Evolutionary conservation across 2,797 vertebrate genomes (phyloP), one percentile per base, ranked within the genome.

Genomic region (Gadopsis bispinosus): DNA sequence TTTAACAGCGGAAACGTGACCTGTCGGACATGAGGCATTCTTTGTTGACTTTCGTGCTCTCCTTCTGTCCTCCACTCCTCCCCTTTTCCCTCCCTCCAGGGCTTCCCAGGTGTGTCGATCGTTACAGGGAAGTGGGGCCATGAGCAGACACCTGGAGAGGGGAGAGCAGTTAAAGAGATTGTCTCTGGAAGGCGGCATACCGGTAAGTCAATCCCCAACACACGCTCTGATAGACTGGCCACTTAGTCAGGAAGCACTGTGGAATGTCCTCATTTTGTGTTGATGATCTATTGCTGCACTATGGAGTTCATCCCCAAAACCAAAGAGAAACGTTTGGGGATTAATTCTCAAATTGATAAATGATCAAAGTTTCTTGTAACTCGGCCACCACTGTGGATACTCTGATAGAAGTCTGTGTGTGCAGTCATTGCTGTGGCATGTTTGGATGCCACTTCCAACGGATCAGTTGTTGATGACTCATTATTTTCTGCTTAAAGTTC

Each of bases 121-220:
- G 84, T 90, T 77, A 89, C 88, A 33, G 88, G 91, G 87, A 84
- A 87, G 90, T 88, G 93, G 94, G 90, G 93, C 94, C 87, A 92
- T 93, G 89, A 96, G 86, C 90, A 92, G 92, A 86, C 94, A 95
- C 82, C 92, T 93, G 79, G 93, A 95, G 83, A 95, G 94, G 90
- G 95, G 91, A 51, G 94, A 95, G 80, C 94, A 90, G 84, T 92
- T 96, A 61, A 96, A 97, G 91, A 95, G 96, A 58, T 86, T 95
- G 81, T 96, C 95, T 86, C 93, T 96, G 82, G 94, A 96, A 87
- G 95, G 95, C 90, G 90, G 94, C 87, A 92, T 96, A 50, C 92
- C 93, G 96, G 97, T 97, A 93, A 97, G 97, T 93, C 92, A 83
- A 62, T 75, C 63, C 56, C 7, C 3, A 45, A 45, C 45, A 47